Evolutionary conservation across 2,888 invertebrate species (phyloP), one percentile per base, ranked within the genome.

Genomic region (Hofmannophila pseudospretella): DNA sequence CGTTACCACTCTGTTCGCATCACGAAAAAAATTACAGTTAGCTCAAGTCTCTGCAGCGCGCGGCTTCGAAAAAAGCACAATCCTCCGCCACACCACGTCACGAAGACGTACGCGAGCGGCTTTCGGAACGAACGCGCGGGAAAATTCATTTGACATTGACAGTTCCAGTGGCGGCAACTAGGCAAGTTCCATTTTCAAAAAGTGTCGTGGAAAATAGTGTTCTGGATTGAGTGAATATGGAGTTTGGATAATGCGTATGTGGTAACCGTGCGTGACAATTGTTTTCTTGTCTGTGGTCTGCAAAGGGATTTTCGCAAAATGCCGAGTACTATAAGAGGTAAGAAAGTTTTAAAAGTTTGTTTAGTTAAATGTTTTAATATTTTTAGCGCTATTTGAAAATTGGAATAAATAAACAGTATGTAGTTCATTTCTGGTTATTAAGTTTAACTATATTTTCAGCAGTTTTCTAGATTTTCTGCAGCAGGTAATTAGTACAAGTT

Each of bases 281-380:
- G 47, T 66, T 60, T 52, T 49, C 53, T 47, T 43, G 36, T 50
- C 44, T 44, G 34, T 41, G 38, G n/a, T 11, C 16, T 7, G 20
- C 9, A 22, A 9, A 34, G 71, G 74, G 78, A 76, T 74, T 61
- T 64, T 44, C 38, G 36, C 75, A 86, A 78, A 71, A 88, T 87
- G 88, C 88, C 88, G 44, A 88, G 88, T 56, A 87, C 88, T 48
- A 87, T 87, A 58, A 54, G 87, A 87, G 87, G 88, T 87, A 51
- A 73, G 79, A 68, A 5, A 16, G 3, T 5, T 16, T 16, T 16
- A 4, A 16, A 5, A 16, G 3, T 16, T 16, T 16, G n/a, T n/a
- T 4, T 16, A 16, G 5, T 16, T 5, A 16, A 4, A 16, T 16
- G 16, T 16, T 16, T 16, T 16, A 16, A 16, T 16, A 5, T 16